These are phyloP conservation scores for Ivindomyrus marchei DNA, from an alignment of 2,113 vertebrate species.

Conservation along the genomic window DNA sequence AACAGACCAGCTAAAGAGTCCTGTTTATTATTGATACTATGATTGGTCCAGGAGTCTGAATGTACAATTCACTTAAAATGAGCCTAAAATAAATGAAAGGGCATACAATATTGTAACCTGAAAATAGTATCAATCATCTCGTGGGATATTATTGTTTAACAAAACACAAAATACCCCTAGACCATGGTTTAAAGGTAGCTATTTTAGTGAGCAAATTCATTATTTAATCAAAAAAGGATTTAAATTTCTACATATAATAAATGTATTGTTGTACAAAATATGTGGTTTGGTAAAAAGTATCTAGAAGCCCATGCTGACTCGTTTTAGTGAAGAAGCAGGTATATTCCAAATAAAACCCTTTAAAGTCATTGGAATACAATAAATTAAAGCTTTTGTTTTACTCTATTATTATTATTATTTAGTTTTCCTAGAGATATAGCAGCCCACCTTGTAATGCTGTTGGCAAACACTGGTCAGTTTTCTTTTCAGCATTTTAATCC, in stretches of 20 bases:
- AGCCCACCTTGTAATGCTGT: neutral
- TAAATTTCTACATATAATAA: neutral
- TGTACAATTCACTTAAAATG: neutral
- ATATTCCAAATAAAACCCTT: neutral
- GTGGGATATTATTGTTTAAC: neutral
- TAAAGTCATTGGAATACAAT: neutral
- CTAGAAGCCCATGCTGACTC: neutral
- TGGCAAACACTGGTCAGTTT: conserved; percentile 13
- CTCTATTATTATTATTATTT: neutral
- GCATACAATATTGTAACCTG: neutral
- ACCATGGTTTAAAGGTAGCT: neutral
- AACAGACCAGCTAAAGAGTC: neutral
- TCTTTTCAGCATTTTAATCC: conserved; percentile 31
- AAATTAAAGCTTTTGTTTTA: neutral
- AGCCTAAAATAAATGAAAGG: neutral
- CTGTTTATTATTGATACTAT: neutral
- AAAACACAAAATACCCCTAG: too few relatives aligned
- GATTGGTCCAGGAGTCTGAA: neutral
- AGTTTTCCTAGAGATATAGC: neutral
- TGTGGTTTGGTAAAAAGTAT: neutral
- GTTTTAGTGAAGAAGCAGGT: neutral
- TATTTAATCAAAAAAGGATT: neutral
- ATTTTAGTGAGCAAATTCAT: neutral
- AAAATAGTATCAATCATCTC: neutral
- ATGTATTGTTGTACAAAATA: neutral